Base-by-base conservation (phyloP, 2,888 invertebrate species). In the Acronicta alni region DNA sequence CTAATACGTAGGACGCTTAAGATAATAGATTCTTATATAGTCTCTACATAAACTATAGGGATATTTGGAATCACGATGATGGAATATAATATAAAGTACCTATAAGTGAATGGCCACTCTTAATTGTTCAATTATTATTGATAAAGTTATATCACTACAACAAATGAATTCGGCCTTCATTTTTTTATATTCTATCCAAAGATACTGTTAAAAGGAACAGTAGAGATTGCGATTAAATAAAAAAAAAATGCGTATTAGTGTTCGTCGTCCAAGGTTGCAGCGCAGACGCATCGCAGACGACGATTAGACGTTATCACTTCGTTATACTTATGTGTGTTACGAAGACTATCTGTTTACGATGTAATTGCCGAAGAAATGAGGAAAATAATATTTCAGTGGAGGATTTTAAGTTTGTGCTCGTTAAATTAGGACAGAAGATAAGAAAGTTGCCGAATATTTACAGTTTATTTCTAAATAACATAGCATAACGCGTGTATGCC, bases 241-340 rank as follows among this genome's bases (percentile, higher is more conserved):
- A 70, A 57, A 70, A 57, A 59, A 30, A 67, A 62, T 47, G 59
- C 76, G 75, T 60, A 77, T 32, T 14, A 35, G 51, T 62, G 70
- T 57, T 47, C 55, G 68, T 52, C 37, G 79, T 80, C 82, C 87
- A 87, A 86, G 85, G 87, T 75, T 84, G 80, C 76, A 73, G 23
- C 52, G 41, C 79, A 87, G 87, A 87, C 86, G 73, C 75, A 74
- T 67, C 67, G 80, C 62, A 87, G 87, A 87, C 86, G 46, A 30
- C 48, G 79, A 81, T 84, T 81, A 78, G 57, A 48, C 63, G 56
- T 77, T 81, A 80, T 83, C 81, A 56, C 32, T 54, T 48, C 32
- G 37, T 57, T 54, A n/a, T 49, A 30, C 12, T 12, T 30, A 51
- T 47, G 26, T 67, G 48, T 54, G 61, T 44, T 67, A 47, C 41